phyloP scores from a whole-genome alignment of 2,888 invertebrate genomes.

The Pammene aurita region DNA sequence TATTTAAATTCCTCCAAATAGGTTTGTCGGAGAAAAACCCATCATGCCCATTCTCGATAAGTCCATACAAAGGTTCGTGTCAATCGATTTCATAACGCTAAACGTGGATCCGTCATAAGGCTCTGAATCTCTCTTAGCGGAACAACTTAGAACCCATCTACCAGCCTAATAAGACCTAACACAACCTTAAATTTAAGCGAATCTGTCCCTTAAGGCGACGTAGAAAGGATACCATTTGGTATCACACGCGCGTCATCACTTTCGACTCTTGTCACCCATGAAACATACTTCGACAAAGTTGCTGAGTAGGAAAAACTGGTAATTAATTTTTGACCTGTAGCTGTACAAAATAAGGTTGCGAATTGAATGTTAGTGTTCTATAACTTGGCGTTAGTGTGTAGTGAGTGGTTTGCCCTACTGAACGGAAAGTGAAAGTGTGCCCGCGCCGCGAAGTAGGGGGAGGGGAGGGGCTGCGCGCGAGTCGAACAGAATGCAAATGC shows the following conservation, averaged over 20 bases:
- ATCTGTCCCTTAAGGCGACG: slow-evolving; percentile 46
- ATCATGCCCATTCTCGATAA: slow-evolving; percentile 47
- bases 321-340: slow-evolving; percentile 44
- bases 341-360: slow-evolving; percentile 7
- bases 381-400: slow-evolving; percentile 51
- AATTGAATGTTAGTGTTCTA: slow-evolving; percentile 38
- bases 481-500: slow-evolving; percentile 70
- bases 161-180: slow-evolving; percentile 51
- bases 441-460: slow-evolving; percentile 52
- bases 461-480: slow-evolving; percentile 62
- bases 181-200: slow-evolving; percentile 40
- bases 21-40: slow-evolving; percentile 22
- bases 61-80: slow-evolving; percentile 65
- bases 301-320: slow-evolving; percentile 36
- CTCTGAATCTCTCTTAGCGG: slow-evolving; percentile 77
- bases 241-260: slow-evolving; percentile 49
- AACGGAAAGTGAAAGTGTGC: slow-evolving; percentile 81
- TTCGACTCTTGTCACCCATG: slow-evolving; percentile 62
- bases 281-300: slow-evolving; percentile 56
- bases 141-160: slow-evolving; percentile 53
- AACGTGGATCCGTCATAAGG: slow-evolving; percentile 76
- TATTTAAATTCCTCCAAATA: slow-evolving; percentile 2
- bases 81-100: slow-evolving; percentile 77
- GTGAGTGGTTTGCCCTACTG: slow-evolving; percentile 69
- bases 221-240: slow-evolving; percentile 44